Percentiles rank a stretch among this genome's conserved stretches.
These are phyloP conservation scores for Cromileptes altivelis DNA, from an alignment of 2,113 vertebrate genomes.

Conservation along the genomic window DNA sequence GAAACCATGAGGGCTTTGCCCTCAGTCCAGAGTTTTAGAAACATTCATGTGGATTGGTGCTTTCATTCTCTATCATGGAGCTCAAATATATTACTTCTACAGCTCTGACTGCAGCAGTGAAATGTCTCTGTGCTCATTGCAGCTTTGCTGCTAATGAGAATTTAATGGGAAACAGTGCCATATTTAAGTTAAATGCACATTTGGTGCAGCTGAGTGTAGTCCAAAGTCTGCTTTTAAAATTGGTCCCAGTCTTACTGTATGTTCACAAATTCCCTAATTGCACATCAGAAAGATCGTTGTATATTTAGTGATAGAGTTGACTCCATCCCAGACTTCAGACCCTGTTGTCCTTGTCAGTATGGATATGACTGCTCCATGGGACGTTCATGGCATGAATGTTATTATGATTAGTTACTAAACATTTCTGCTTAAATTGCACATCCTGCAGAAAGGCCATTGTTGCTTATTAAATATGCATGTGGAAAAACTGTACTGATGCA, in stretches of 20 bases:
- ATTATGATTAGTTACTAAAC: constrained; percentile 36
- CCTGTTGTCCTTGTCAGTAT: not conserved
- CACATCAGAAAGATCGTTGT: not conserved
- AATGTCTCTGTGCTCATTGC: not conserved
- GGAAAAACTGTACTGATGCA: constrained; percentile 27
- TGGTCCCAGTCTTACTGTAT: not conserved
- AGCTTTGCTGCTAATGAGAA: constrained; percentile 5
- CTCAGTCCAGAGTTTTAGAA: not conserved
- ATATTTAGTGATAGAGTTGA: not conserved
- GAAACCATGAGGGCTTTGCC: not conserved
- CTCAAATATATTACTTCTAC: not conserved
- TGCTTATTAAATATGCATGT: constrained; percentile 52
- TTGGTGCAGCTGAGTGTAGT: constrained; percentile 12
- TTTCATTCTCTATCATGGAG: not conserved
- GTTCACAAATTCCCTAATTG: not conserved
- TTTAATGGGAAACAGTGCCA: constrained; percentile 14
- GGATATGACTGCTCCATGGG: not conserved
- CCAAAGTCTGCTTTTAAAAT: not conserved
- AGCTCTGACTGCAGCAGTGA: not conserved
- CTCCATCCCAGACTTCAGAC: not conserved
- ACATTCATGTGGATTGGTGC: no score
- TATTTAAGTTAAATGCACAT: constrained; percentile 25
- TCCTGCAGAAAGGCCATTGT: constrained; percentile 30
- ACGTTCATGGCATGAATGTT: constrained; percentile 6
- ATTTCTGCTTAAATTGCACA: constrained; percentile 40